phyloP scores from a whole-genome alignment of 2,797 vertebrate genomes.

The Pteronotus mesoamericanus region DNA sequence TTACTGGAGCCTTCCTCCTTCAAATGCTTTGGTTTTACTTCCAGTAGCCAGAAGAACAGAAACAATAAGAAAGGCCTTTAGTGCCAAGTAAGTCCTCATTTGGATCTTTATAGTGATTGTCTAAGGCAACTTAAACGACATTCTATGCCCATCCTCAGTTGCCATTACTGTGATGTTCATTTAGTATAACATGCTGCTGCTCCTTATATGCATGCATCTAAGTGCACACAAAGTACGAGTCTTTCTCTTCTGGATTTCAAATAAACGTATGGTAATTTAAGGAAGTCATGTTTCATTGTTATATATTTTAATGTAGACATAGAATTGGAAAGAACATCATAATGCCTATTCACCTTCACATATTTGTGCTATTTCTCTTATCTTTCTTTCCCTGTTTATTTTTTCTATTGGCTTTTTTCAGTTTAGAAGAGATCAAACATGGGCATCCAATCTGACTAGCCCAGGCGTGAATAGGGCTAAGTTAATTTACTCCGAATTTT shows the following conservation, averaged over 20 bases:
- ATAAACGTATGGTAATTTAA: slow-evolving; percentile 63
- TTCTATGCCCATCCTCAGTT: slow-evolving; percentile 49
- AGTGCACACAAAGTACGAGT: slow-evolving; percentile 47
- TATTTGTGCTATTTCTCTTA: slow-evolving; percentile 53
- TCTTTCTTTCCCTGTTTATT: slow-evolving; percentile 50
- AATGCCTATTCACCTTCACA: slow-evolving; percentile 29
- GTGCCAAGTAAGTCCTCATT: slow-evolving; percentile 50
- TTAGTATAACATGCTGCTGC: slow-evolving; percentile 40
- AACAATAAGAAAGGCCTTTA: slow-evolving; percentile 48
- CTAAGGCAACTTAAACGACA: slow-evolving; percentile 33
- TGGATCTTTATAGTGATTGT: slow-evolving; percentile 61
- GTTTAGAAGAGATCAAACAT: slow-evolving; percentile 62
- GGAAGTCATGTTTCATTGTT: slow-evolving; percentile 62
- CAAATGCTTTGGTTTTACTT: slow-evolving; percentile 60
- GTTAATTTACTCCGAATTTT: slow-evolving; percentile 65
- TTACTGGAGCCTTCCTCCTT: background rate
- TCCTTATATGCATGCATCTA: slow-evolving; percentile 20
- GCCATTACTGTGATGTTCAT: slow-evolving; percentile 53
- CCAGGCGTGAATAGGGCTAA: slow-evolving; percentile 61
- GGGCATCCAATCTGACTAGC: slow-evolving; percentile 50
- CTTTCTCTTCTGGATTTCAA: slow-evolving; percentile 64
- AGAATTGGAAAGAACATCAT: slow-evolving; percentile 48
- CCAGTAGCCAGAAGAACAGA: slow-evolving; percentile 48
- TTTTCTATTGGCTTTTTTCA: slow-evolving; percentile 67
- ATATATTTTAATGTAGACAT: slow-evolving; percentile 68